Percentiles rank a stretch among this genome's conserved stretches.
Evolutionary conservation across 2,797 vertebrate genomes (phyloP).

Genomic region (Novumbra hubbsi): DNA sequence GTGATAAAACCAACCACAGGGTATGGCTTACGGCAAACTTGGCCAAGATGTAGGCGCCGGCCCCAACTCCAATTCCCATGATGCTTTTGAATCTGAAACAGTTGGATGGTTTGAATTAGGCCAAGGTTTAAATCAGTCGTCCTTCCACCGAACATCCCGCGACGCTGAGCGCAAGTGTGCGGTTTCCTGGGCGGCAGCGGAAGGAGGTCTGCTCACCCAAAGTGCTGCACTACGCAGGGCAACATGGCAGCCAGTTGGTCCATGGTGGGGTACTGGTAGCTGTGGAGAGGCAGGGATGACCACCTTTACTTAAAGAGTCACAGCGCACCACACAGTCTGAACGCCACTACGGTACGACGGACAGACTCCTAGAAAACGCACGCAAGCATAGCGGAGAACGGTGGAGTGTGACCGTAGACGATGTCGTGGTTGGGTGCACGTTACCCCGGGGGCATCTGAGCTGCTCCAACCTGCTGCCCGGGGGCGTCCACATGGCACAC

Average conservation of each 20-base stretch:
- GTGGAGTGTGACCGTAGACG: neutral
- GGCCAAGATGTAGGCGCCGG: conserved; percentile 92
- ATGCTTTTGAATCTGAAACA: conserved; percentile 89
- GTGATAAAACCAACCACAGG: neutral
- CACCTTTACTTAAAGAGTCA: neutral
- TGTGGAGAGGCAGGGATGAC: conserved; percentile 47
- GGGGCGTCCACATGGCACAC: conserved; percentile 94
- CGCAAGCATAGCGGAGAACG: too few relatives aligned
- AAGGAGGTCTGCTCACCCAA: conserved; percentile 78
- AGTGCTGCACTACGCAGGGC: conserved; percentile 93
- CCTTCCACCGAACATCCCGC: neutral
- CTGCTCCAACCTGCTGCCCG: conserved; percentile 90
- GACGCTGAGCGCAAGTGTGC: neutral
- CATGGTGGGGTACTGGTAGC: conserved; percentile 97
- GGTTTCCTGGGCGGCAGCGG: neutral
- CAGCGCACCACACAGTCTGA: neutral
- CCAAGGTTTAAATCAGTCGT: neutral
- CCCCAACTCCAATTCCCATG: conserved; percentile 94
- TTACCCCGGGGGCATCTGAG: conserved; percentile 80
- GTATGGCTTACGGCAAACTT: conserved; percentile 90
- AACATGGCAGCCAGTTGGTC: conserved; percentile 95
- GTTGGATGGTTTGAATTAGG: neutral
- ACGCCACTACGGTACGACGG: neutral
- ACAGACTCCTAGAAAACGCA: too few relatives aligned
- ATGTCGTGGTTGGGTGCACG: conserved; percentile 5